Evolutionary conservation across 1,140 invertebrate genomes (phyloP).

Genomic region (Drosophila virilis): DNA sequence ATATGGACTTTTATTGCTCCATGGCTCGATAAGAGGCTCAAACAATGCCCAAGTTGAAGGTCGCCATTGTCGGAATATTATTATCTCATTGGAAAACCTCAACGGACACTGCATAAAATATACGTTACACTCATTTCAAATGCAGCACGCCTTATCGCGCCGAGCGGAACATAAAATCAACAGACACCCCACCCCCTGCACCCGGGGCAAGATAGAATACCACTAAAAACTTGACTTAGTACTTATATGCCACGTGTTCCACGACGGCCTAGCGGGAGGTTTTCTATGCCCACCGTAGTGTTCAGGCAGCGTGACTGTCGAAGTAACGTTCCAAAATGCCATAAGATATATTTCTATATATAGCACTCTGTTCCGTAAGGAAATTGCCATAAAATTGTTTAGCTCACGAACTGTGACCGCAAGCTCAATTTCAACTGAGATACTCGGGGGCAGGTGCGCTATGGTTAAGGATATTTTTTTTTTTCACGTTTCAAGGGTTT

Average conservation of each 20-base stretch:
- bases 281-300: constrained; percentile 30
- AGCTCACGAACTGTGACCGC: constrained; percentile 74
- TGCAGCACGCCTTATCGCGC: constrained; percentile 70
- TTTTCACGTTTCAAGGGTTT: background rate
- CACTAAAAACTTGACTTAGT: constrained; percentile 16
- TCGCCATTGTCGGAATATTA: constrained; percentile 58
- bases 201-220: constrained; percentile 7
- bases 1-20: constrained; percentile 19
- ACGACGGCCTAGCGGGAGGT: constrained; percentile 11
- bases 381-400: constrained; percentile 80
- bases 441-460: constrained; percentile 64
- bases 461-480: constrained; percentile 51
- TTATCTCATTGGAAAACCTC: constrained; percentile 48
- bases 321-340: constrained; percentile 65
- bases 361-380: constrained; percentile 49
- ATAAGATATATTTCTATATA: constrained; percentile 43
- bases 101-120: constrained; percentile 72
- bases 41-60: constrained; percentile 52
- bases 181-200: constrained; percentile 39
- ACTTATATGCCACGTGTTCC: constrained; percentile 67
- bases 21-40: constrained; percentile 30
- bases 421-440: constrained; percentile 43
- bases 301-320: constrained; percentile 64
- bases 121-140: constrained; percentile 80
- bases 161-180: constrained; percentile 56